A percentile compares a stretch with the other conserved stretches of the same genome.
phyloP scores from a whole-genome alignment of 30 jellyfish, hydroid and myxozoan species.

The Hydra vulgaris region DNA sequence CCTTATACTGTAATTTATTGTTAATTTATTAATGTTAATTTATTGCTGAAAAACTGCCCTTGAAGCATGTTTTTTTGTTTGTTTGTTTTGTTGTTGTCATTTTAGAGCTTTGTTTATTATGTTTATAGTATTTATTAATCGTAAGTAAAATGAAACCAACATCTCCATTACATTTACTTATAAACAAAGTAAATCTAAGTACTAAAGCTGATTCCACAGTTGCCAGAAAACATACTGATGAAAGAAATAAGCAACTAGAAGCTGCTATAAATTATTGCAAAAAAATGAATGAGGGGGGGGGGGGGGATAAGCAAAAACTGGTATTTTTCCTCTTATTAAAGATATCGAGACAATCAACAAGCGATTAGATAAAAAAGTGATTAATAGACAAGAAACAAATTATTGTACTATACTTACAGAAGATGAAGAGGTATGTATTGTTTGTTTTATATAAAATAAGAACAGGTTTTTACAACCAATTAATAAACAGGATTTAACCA shows the following conservation, averaged over 20 bases:
- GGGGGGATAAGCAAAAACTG: constrained; percentile 11
- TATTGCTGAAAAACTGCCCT: too few relatives aligned
- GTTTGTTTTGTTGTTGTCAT: too few relatives aligned
- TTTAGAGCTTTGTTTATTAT: too few relatives aligned
- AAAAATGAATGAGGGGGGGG: constrained; percentile 12
- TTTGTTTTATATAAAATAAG: not conserved
- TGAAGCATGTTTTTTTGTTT: too few relatives aligned
- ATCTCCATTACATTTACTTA: not conserved
- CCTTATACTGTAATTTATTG: too few relatives aligned
- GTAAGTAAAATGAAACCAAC: too few relatives aligned
- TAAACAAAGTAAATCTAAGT: not conserved
- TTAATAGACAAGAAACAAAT: constrained; percentile 14
- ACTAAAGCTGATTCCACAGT: constrained; percentile 29
- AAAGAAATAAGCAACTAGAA: constrained; percentile 12
- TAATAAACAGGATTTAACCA: constrained; percentile 15
- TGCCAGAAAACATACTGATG: constrained; percentile 16
- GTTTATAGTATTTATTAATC: too few relatives aligned
- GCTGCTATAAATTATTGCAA: constrained; percentile 27
- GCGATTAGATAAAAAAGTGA: constrained; percentile 26
- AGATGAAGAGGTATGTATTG: too few relatives aligned
- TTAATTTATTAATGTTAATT: too few relatives aligned
- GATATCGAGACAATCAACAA: constrained; percentile 31
- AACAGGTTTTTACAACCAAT: not conserved
- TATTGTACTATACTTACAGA: constrained; percentile 19
- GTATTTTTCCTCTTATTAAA: constrained; percentile 19